Conservation (phyloP, 2,113 vertebrate genomes). For the Marmota monax region DNA sequence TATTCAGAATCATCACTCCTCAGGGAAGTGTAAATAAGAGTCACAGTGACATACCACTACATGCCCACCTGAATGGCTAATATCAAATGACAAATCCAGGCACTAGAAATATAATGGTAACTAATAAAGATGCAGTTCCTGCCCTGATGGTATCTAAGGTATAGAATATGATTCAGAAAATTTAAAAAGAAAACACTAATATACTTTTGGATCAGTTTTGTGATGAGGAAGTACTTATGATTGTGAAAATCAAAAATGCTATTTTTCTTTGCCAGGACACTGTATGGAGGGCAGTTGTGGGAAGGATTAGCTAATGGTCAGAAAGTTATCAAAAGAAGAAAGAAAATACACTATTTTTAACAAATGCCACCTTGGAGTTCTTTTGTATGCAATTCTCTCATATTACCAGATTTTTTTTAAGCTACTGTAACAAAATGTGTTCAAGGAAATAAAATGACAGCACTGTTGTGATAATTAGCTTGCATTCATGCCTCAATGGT, state of each 20-base stretch:
- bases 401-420: not conserved
- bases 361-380: constrained; percentile 20
- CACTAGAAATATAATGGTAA: not conserved
- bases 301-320: not conserved
- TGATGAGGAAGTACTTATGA: not conserved
- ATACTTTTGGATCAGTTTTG: not conserved
- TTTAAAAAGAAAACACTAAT: not conserved
- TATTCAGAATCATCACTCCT: not conserved
- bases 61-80: not conserved
- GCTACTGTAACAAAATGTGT: constrained; percentile 1
- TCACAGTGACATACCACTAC: not conserved
- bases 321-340: not conserved
- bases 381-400: not conserved
- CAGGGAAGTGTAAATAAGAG: constrained; percentile 3
- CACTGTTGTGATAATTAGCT: not conserved
- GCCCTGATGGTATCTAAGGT: not conserved
- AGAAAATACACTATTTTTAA: not conserved
- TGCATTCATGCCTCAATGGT: not conserved
- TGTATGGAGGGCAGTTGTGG: not conserved
- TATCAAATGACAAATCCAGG: not conserved
- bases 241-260: not conserved
- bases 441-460: constrained; percentile 22
- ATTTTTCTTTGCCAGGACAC: not conserved
- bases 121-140: not conserved
- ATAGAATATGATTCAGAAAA: not conserved